Evolutionary conservation across 2,888 invertebrate species (phyloP).

Genomic region (Cerceris ruficornis): DNA sequence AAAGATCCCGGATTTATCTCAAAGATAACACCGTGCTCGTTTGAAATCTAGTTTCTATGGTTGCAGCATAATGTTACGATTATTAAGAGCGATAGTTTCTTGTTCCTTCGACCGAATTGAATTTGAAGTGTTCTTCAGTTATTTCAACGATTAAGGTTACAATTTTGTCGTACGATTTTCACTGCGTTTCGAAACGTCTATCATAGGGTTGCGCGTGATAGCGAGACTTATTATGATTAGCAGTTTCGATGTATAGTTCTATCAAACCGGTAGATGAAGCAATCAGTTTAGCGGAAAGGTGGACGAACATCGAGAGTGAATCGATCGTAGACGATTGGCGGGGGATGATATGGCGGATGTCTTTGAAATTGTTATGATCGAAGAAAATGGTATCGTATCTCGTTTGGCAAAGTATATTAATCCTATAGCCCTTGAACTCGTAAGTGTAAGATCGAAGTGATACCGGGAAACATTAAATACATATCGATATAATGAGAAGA

Average conservation of each 20-base stretch:
- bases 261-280: constrained; percentile 2
- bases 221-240: constrained; percentile 1
- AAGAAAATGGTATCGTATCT: constrained; percentile 18
- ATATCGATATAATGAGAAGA: not conserved
- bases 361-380: constrained; percentile 34
- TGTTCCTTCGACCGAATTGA: constrained; percentile 12
- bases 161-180: not conserved
- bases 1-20: not conserved
- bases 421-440: not conserved
- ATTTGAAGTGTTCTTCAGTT: constrained; percentile 9
- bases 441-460: not conserved
- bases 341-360: constrained; percentile 25
- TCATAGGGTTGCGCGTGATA: not conserved
- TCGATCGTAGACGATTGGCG: constrained; percentile 35
- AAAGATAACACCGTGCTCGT: not conserved
- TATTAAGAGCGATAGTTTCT: not conserved
- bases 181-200: constrained; percentile 1
- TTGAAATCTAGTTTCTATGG: not conserved
- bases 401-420: constrained; percentile 1
- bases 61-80: constrained; percentile 2
- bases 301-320: constrained; percentile 36
- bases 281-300: constrained; percentile 20
- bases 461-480: not conserved
- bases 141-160: constrained; percentile 17
- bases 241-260: not conserved